Conservation (phyloP, 2,888 invertebrate species). For the Coleophora flavipennella region DNA sequence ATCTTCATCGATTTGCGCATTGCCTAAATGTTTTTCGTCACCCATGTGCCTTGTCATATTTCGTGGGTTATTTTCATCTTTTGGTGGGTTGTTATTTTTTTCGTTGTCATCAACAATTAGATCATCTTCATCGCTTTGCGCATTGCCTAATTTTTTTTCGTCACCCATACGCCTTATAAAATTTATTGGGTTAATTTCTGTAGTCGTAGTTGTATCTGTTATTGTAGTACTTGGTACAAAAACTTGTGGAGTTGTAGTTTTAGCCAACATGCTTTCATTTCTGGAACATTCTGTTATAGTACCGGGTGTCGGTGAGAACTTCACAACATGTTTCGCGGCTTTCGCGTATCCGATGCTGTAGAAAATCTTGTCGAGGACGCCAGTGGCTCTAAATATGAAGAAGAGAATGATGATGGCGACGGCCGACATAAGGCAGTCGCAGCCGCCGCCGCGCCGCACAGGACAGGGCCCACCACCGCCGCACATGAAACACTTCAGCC, state of each 20-base stretch:
- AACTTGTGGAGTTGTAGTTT: constrained; percentile 1
- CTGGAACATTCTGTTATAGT: constrained; percentile 45
- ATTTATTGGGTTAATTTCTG: neutral
- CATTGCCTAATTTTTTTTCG: no score
- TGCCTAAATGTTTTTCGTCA: no score
- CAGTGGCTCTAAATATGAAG: constrained; percentile 47
- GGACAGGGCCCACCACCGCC: constrained; percentile 50
- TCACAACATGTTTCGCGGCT: constrained; percentile 20
- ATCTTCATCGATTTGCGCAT: no score
- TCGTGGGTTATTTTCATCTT: no score
- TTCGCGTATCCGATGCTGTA: constrained; percentile 47
- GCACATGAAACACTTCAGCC: constrained; percentile 49
- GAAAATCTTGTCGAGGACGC: constrained; percentile 48
- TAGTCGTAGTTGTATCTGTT: neutral
- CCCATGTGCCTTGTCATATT: no score
- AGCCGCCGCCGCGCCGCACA: constrained; percentile 40
- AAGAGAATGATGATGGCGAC: constrained; percentile 40
- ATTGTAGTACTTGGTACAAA: neutral
- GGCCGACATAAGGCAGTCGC: constrained; percentile 48
- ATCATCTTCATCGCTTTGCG: no score
- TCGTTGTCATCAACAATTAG: no score
- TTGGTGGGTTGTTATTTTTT: no score
- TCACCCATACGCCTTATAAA: no score
- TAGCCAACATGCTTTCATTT: constrained; percentile 23
- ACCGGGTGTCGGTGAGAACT: constrained; percentile 39